A percentile compares a stretch with the other conserved stretches of the same genome.
phyloP scores from a whole-genome alignment of 2,888 invertebrate genomes.

The Philereme vetulata region DNA sequence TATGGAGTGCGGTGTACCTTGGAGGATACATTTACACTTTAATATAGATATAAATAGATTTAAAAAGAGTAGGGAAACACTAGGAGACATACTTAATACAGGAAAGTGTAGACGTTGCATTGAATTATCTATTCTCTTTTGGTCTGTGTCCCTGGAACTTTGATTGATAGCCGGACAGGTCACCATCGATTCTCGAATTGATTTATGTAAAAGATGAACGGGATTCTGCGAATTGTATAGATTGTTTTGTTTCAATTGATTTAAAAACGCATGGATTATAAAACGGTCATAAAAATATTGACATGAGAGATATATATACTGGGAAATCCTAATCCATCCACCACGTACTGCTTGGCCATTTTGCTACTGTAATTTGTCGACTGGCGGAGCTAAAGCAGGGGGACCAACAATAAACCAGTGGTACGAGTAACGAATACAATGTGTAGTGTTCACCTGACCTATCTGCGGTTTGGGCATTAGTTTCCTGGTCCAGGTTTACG shows the following conservation, averaged over 20 bases:
- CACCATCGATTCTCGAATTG: slow-evolving; percentile 53
- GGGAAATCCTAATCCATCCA: no score
- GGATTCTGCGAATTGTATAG: slow-evolving; percentile 32
- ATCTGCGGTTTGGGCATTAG: slow-evolving; percentile 75
- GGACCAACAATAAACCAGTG: no score
- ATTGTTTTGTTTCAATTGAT: slow-evolving; percentile 13
- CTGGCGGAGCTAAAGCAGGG: no score
- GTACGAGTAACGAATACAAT: slow-evolving; percentile 29
- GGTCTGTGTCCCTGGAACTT: slow-evolving; percentile 44
- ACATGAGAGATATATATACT: no score
- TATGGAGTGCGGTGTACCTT: no score
- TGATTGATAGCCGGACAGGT: slow-evolving; percentile 59
- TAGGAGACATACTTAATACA: no score
- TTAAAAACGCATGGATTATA: slow-evolving; percentile 3
- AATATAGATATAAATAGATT: no score
- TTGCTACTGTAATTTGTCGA: no score
- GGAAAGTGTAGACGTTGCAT: neutral
- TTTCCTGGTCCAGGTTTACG: slow-evolving; percentile 68
- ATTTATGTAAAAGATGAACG: slow-evolving; percentile 45
- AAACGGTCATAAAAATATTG: no score
- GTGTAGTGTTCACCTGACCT: slow-evolving; percentile 57
- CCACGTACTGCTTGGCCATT: no score
- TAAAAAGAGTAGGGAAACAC: no score
- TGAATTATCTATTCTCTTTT: slow-evolving; percentile 29
- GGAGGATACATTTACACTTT: no score